Base-by-base conservation (phyloP, 23 tunicate species). In the Ascidia mentula region DNA sequence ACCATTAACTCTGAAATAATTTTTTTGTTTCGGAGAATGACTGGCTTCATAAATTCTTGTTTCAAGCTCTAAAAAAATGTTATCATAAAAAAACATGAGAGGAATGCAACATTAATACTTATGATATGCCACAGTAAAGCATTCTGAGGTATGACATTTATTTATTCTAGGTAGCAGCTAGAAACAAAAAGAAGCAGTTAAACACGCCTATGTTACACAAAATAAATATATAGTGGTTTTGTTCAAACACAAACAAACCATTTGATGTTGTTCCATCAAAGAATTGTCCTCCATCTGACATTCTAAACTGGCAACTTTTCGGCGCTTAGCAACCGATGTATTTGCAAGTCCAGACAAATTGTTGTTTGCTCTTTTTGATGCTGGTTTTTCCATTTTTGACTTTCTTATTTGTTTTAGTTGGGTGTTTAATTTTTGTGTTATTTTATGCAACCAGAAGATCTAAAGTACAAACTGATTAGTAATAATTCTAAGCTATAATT, bases 91-190 rank as follows among this genome's bases (percentile, higher is more conserved):
- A 42, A 12, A 42, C 15, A 15, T 15, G n/a, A n/a, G n/a, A n/a
- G n/a, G n/a, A n/a, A n/a, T n/a, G n/a, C n/a, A n/a, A n/a, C n/a
- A n/a, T n/a, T n/a, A n/a, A n/a, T n/a, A n/a, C n/a, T n/a, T n/a
- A n/a, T n/a, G n/a, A 42, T 42, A 42, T 42, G 53, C 53, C 53
- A 42, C 53, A 42, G 53, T 42, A 42, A 42, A 42, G 53, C 53
- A 42, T 42, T 42, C 12, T 42, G 53, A 9, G 53, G 15, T 42
- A 42, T 42, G 53, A 42, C 53, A 42, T 42, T 42, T 42, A 42
- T 42, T 42, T 42, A 42, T 42, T 42, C 53, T 42, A 42, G 15
- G 53, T 9, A 42, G 53, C 53, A 42, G 53, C 15, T 42, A 42
- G 15, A 42, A 42, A 42, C 53, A 42, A 42, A 42, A 42, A 42